A percentile compares a stretch with the other conserved stretches of the same genome.
Evolutionary conservation across 2,888 invertebrate species (phyloP).

Genomic region (Brachycybe producta): DNA sequence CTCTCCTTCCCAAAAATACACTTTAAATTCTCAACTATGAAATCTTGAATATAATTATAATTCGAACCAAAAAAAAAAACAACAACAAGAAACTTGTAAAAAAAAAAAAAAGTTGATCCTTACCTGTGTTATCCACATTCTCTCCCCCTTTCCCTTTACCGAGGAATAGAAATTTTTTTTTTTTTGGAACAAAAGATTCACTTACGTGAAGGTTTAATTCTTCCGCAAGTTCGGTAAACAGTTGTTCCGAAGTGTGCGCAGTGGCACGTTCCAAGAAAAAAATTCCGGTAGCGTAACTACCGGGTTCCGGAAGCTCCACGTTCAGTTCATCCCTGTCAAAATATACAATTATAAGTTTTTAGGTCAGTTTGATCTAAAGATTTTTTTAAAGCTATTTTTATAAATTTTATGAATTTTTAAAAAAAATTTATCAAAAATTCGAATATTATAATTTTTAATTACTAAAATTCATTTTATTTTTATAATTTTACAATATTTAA

Average conservation of each 20-base stretch:
- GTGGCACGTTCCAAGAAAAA: constrained; percentile 63
- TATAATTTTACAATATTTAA: no score
- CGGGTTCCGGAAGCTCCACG: constrained; percentile 69
- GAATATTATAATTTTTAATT: constrained; percentile 1
- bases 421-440: no score
- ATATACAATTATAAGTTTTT: no score
- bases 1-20: no score
- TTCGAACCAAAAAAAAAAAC: no score
- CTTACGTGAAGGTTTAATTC: constrained; percentile 56
- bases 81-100: no score
- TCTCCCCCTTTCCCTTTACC: no score
- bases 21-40: no score
- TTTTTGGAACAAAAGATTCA: not conserved
- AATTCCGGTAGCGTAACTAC: constrained; percentile 91
- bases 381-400: constrained; percentile 6
- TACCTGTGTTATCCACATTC: not conserved
- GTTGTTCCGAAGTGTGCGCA: constrained; percentile 48
- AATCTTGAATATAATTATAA: no score
- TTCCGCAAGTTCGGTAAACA: constrained; percentile 66
- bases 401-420: constrained; percentile 20
- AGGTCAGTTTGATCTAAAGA: not conserved
- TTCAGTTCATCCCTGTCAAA: constrained; percentile 64
- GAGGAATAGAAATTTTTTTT: constrained; percentile 1
- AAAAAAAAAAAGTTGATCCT: no score
- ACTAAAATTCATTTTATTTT: no score